Base-by-base conservation (phyloP, 2,888 invertebrate species). In the Morpho deidamia region DNA sequence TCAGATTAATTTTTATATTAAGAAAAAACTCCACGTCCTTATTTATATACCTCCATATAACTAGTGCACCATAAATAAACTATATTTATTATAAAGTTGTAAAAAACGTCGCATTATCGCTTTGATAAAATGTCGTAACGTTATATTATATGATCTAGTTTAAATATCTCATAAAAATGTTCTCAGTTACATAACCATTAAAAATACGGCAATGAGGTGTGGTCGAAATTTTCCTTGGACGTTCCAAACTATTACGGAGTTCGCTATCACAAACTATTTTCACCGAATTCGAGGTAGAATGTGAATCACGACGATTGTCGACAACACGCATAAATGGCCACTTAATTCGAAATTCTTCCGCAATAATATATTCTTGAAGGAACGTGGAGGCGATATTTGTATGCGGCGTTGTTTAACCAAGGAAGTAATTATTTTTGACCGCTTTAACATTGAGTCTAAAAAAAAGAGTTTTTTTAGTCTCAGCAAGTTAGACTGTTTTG, bases 291-390 rank as follows among this genome's bases (percentile, higher is more conserved):
- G 58, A 71, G 69, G 65, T 72, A 70, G 74, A 74, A 53, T 76
- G 72, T 76, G 75, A 78, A 74, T 78, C 75, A 75, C 71, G 69
- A 62, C 64, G 62, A 62, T 68, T 71, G 75, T 71, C 70, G 68
- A 71, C 74, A 74, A 69, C 66, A 68, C 68, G 72, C 72, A 74
- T 81, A 78, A 78, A 74, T 72, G 70, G 76, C 70, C 76, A 78
- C 72, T 73, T 76, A 72, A 76, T 75, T 72, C 50, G 56, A 63
- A 52, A 61, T 54, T 70, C 70, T 76, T 78, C 75, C 76, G 73
- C 69, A 66, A 68, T 63, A 61, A 66, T 61, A 56, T 64, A 60
- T 59, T 57, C 54, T 56, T 52, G 45, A 56, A 56, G 42, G 11
- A 54, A 56, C 59, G 52, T 52, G 49, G 46, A 52, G 53, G 56